Conservation (phyloP, 2,888 invertebrate genomes). For the Allophyes oxyacanthae region DNA sequence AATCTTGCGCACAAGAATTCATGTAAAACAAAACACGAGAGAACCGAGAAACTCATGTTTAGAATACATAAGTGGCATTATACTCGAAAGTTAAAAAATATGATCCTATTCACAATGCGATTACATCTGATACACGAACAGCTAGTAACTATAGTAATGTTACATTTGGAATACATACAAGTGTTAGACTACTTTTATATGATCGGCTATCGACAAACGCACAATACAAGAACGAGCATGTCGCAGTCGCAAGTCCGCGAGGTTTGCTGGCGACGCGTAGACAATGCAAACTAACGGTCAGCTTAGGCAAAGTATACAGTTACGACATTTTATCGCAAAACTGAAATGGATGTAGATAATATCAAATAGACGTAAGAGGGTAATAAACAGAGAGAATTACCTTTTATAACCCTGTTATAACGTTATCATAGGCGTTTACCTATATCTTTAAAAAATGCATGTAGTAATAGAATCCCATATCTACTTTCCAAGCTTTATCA, state of each 20-base stretch:
- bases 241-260: neutral
- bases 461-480: no score
- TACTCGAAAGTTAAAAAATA: slow-evolving; percentile 36
- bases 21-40: neutral
- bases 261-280: neutral
- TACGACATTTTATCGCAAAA: no score
- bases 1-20: neutral
- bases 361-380: no score
- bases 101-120: slow-evolving; percentile 19
- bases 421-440: no score
- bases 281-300: neutral
- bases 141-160: slow-evolving; percentile 8
- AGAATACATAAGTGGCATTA: slow-evolving; percentile 14
- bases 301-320: no score
- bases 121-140: slow-evolving; percentile 12
- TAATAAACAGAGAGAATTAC: no score
- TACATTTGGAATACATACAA: slow-evolving; percentile 6
- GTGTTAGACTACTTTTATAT: neutral
- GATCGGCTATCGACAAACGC: neutral
- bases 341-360: no score
- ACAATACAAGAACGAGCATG: neutral
- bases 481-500: no score
- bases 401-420: no score
- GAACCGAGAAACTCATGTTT: neutral
- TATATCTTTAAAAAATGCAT: no score